Base-by-base conservation (phyloP, 2,888 invertebrate species). In the Xestia sexstrigata region DNA sequence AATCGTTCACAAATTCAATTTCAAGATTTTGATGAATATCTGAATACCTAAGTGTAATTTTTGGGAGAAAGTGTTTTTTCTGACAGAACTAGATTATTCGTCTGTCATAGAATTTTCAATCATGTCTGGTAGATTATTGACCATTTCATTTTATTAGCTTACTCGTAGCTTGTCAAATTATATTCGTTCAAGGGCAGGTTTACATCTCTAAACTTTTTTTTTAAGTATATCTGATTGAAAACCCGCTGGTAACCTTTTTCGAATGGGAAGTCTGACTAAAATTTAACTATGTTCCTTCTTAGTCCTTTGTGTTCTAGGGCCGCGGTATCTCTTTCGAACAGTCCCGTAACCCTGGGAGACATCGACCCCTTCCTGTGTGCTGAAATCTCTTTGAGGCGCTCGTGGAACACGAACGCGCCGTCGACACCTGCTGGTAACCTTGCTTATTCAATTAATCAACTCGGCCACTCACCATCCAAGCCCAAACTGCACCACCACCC, bases 1-100 rank as follows among this genome's bases (percentile, higher is more conserved):
- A 71, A 77, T 77, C 60, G 30, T 49, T 26, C n/a, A 17, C 47
- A 72, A 78, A 81, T 81, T 82, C 62, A 80, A 80, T 82, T 82
- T 82, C 30, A 78, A 45, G 9, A 77, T 70, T 77, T 66, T 77
- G 66, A 77, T 80, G 82, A 77, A 82, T 67, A 70, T 82, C 26
- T 65, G 42, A 65, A 58, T 62, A 30, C 35, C 52, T 81, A 35
- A 49, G 47, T 68, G 26, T 60, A 65, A 77, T 70, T 60, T 70
- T 66, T 52, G 17, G 20, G 20, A 15, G 23, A 82, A 70, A 66
- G n/a, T 70, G 47, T 7, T 70, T 77, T 70, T 77, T 77, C 30
- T 66, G 60, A 20, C 52, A 52, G 49, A 55, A 68, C 35, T 45
- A 47, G 39, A 62, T 74, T 81, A 81, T 81, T 79, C 13, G 9